A percentile compares a stretch with the other conserved stretches of the same genome.
Evolutionary conservation across 1,140 invertebrate genomes (phyloP).

Genomic region (Melipona quadrifasciata): DNA sequence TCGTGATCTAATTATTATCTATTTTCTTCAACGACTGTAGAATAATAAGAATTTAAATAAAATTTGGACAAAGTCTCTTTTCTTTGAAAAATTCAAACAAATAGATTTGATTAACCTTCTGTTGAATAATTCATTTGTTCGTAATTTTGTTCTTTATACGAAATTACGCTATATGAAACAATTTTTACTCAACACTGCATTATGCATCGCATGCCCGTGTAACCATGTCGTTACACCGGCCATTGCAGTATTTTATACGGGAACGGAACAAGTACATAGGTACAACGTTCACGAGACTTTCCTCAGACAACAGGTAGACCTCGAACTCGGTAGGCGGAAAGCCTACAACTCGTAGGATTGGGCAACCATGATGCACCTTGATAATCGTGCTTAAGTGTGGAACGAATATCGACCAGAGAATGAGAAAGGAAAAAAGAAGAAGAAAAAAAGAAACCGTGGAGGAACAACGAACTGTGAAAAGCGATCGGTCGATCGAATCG

Average conservation of each 20-base stretch:
- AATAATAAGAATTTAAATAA: neutral
- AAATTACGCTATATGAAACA: neutral
- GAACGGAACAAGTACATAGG: neutral
- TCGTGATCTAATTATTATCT: neutral
- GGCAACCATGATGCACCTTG: slow-evolving; percentile 47
- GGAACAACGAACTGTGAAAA: slow-evolving; percentile 33
- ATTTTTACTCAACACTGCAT: neutral
- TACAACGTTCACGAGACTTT: slow-evolving; percentile 24
- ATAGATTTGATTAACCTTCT: neutral
- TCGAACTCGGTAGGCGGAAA: slow-evolving; percentile 26
- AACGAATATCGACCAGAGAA: slow-evolving; percentile 6
- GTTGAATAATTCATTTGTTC: neutral
- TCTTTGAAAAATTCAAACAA: neutral
- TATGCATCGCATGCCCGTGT: neutral
- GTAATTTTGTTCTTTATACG: neutral
- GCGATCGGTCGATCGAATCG: slow-evolving; percentile 21
- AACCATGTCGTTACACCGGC: neutral
- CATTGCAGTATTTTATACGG: neutral
- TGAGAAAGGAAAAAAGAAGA: too few species aligned
- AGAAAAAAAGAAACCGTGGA: neutral
- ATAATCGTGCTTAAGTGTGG: slow-evolving; percentile 30
- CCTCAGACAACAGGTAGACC: slow-evolving; percentile 22
- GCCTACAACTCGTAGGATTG: slow-evolving; percentile 11
- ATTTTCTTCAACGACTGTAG: neutral
- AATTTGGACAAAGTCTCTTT: neutral